Base-by-base conservation (phyloP, 1,140 invertebrate species). In the Brachionus plicatilis region DNA sequence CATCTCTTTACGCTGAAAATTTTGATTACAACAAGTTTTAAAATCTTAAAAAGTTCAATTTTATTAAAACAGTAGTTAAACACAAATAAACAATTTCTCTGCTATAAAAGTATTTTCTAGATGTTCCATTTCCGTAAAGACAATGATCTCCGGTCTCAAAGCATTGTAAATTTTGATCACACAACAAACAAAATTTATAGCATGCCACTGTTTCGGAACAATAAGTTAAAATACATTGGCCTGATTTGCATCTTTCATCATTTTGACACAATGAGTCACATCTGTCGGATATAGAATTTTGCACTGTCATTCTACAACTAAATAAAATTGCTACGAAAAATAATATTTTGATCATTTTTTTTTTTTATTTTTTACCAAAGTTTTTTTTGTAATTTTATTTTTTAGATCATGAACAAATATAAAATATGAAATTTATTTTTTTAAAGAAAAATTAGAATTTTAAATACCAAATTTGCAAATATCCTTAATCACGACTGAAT, bases 221-320 rank as follows among this genome's bases (percentile, higher is more conserved):
- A 82, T 82, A 65, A 3, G 79, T 82, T 37, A 82, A 43, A 20
- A 82, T 47, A 41, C 79, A 82, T 82, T 68, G 8, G 9, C 79
- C 79, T 37, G 79, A 82, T 68, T 82, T 82, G 24, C 79, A 82
- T 43, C 41, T 9, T 24, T 82, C 79, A 47, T 82, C 79, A 8
- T 82, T 82, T 47, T 82, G 79, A 27, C 79, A 82, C 14, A 82
- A 60, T 43, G 37, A 68, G 27, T 82, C 79, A 82, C 79, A 82
- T 82, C 79, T 60, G 7, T 72, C 43, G 17, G 68, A 72, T 65
- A 50, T 1, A 8, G 41, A 60, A 20, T 17, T 17, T 43, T 75
- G 37, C 20, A 17, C n/a, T 7, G 41, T n/a, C 14, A 43, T 24
- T 41, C n/a, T 43, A 24, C 6, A 17, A 45, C 47, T 41, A 24